Conservation (phyloP, 92 coral and sea anemone species). For the Muricea muricata region DNA sequence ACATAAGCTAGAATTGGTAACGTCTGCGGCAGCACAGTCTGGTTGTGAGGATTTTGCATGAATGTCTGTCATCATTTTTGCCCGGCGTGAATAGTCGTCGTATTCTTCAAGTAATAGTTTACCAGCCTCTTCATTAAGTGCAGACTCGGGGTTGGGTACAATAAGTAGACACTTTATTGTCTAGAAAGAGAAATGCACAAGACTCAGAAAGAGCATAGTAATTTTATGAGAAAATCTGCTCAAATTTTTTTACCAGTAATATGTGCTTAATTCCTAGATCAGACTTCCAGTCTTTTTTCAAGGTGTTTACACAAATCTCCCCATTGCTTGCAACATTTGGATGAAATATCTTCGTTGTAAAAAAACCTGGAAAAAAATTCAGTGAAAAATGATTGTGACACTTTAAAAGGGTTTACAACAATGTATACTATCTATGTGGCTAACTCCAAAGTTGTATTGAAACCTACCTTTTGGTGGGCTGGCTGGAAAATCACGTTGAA, state of each 20-base stretch:
- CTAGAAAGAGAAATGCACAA: conserved; percentile 42
- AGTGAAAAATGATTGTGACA: background rate
- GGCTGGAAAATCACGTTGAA: conserved; percentile 95
- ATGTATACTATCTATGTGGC: background rate
- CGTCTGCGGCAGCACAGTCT: conserved; percentile 50
- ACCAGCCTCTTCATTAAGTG: conserved; percentile 98
- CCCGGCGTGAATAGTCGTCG: conserved; percentile 95
- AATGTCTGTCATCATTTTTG: conserved; percentile 92
- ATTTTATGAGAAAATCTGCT: too few species aligned
- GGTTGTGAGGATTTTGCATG: conserved; percentile 82
- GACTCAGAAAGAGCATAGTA: too few species aligned
- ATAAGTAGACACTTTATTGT: conserved; percentile 95
- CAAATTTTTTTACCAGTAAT: conserved; percentile 86
- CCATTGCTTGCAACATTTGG: conserved; percentile 99
- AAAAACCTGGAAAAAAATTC: conserved; percentile 75
- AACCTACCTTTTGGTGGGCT: conserved; percentile 93
- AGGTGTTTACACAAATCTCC: conserved; percentile 97
- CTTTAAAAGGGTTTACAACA: background rate
- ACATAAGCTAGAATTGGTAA: conserved; percentile 61
- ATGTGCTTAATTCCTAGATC: conserved; percentile 97
- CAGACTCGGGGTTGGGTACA: conserved; percentile 98
- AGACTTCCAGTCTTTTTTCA: conserved; percentile 99
- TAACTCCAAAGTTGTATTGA: background rate
- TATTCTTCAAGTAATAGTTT: conserved; percentile 90
- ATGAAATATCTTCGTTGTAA: conserved; percentile 93